Evolutionary conservation across 2,888 invertebrate genomes (phyloP).

Genomic region (Temnothorax unifasciatus): DNA sequence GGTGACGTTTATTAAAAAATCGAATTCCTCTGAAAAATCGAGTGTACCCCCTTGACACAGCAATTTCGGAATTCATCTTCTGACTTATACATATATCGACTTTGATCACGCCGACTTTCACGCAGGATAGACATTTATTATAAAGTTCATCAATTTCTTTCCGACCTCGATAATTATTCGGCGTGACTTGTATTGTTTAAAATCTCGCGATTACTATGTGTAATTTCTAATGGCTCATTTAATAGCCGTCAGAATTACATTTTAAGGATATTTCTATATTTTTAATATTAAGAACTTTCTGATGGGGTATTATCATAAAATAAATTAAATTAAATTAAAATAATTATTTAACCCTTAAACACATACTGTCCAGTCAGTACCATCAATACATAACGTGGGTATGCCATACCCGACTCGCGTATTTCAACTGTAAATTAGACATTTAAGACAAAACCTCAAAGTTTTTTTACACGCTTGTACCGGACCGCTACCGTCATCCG

Average conservation of each 20-base stretch:
- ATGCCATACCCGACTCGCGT: no score
- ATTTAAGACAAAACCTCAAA: no score
- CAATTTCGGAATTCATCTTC: constrained; percentile 17
- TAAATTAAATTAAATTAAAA: neutral
- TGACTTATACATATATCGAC: constrained; percentile 4
- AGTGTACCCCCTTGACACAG: neutral
- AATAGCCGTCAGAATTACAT: neutral
- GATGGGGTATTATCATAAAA: neutral
- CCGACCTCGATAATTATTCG: constrained; percentile 30
- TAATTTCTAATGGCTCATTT: neutral
- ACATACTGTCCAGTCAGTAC: no score
- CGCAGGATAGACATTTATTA: constrained; percentile 31
- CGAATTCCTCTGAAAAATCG: constrained; percentile 6
- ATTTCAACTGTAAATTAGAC: no score
- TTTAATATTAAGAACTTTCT: neutral
- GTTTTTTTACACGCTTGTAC: no score
- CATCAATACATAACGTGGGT: no score
- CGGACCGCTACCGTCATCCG: no score
- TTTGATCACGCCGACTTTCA: constrained; percentile 60
- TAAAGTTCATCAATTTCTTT: constrained; percentile 26
- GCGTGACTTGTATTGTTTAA: constrained; percentile 26
- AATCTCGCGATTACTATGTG: neutral
- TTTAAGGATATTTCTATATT: neutral
- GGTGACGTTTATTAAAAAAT: neutral
- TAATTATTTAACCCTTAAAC: no score